Evolutionary conservation across 2,888 invertebrate genomes (phyloP).

Genomic region (Eudemis profundana): DNA sequence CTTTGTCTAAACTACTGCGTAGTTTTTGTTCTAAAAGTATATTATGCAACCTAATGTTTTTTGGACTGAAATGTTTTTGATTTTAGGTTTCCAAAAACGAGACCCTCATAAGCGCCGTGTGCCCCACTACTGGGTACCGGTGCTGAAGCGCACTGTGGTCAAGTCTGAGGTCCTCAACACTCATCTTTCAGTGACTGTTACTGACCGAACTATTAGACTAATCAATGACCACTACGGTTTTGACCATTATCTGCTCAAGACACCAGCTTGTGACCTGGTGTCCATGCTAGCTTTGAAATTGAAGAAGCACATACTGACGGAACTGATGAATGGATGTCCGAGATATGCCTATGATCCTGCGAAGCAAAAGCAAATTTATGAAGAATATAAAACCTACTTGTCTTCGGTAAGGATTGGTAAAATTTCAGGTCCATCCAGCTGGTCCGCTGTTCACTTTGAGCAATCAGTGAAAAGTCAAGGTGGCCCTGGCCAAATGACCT

Average conservation of each 20-base stretch:
- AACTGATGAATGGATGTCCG: constrained; percentile 88
- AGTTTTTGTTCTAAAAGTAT: constrained; percentile 6
- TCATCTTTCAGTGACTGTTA: constrained; percentile 92
- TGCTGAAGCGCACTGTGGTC: constrained; percentile 91
- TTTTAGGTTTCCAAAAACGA: constrained; percentile 88
- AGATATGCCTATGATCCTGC: constrained; percentile 87
- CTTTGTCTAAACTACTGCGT: constrained; percentile 8
- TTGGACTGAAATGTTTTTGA: constrained; percentile 8
- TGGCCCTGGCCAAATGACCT: too few species aligned
- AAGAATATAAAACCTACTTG: constrained; percentile 93
- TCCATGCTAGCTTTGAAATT: constrained; percentile 93
- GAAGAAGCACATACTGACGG: constrained; percentile 93
- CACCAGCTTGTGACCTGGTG: constrained; percentile 95
- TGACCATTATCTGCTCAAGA: constrained; percentile 97
- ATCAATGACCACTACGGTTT: constrained; percentile 97
- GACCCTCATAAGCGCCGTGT: constrained; percentile 86
- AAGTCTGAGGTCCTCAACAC: constrained; percentile 96
- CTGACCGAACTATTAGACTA: constrained; percentile 91
- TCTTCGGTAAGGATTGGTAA: constrained; percentile 93
- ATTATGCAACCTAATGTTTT: constrained; percentile 3
- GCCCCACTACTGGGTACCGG: constrained; percentile 95
- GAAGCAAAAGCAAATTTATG: constrained; percentile 89
- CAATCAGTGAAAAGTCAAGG: too few species aligned
- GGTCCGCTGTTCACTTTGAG: too few species aligned
- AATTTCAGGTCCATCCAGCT: too few species aligned